Base-by-base conservation (phyloP, 1,140 invertebrate species). In the Papilio aristodemus region DNA sequence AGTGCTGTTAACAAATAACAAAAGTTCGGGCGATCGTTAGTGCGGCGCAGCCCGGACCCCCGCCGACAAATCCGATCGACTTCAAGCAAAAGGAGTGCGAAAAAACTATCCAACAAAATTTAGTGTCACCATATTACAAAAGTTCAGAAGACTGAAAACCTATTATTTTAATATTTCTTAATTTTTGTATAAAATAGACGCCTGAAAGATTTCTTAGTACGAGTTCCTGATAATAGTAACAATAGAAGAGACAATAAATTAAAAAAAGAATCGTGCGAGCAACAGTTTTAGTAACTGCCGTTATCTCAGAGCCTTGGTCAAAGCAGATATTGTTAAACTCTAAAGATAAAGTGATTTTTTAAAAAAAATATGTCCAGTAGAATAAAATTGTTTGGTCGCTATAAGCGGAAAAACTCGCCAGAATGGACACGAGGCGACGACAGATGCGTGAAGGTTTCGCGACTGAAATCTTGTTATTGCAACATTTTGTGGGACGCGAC, bases 11-110 rank as follows among this genome's bases (percentile, higher is more conserved):
- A 72, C 77, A 72, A 75, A 75, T 76, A 79, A 81, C 75, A 85
- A 81, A 78, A 76, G 70, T 75, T 68, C 71, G 75, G 78, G 81
- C 79, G 77, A 80, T 83, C 76, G 83, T 81, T 80, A 84, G 76
- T 43, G 73, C 68, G 78, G 75, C 82, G 80, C 83, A 80, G 74
- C 73, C 72, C 74, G 85, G 80, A 81, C 87, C 84, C 87, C 87
- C 84, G 85, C 70, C 69, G 84, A 64, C 76, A 86, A 87, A 89
- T 82, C 84, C 77, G 85, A 85, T 87, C 79, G 87, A 83, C 72
- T 83, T 75, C 72, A 64, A 69, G 75, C 73, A 70, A 83, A 84
- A 83, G 74, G 73, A 79, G 73, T 72, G 71, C 70, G 73, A 71
- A 73, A 79, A 83, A 84, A 38, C 13, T 38, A 37, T 4, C 38